Percentiles rank a stretch among this genome's conserved stretches.
phyloP scores from a whole-genome alignment of 2,797 vertebrate genomes.

The Xyrichtys novacula region DNA sequence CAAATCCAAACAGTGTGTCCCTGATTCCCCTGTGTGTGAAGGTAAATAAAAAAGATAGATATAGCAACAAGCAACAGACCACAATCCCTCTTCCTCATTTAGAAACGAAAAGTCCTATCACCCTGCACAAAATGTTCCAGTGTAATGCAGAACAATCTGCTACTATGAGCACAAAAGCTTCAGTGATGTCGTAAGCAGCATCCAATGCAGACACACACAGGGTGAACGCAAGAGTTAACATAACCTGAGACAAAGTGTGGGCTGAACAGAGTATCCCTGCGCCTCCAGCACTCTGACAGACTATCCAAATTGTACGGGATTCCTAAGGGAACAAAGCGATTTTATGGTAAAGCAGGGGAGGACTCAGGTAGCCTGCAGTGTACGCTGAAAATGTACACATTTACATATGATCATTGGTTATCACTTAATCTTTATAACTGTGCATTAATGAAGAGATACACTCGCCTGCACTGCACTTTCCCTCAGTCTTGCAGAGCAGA shows the following conservation, averaged over 20 bases:
- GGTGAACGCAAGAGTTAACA: conserved; percentile 55
- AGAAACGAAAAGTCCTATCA: conserved; percentile 26
- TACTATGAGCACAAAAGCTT: conserved; percentile 32
- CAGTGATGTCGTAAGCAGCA: conserved; percentile 34
- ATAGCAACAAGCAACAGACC: neutral
- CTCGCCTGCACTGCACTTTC: conserved; percentile 63
- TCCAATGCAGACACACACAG: conserved; percentile 52
- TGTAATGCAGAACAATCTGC: conserved; percentile 41
- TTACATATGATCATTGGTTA: conserved; percentile 8
- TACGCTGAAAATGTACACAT: neutral
- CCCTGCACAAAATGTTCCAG: conserved; percentile 35
- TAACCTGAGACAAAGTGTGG: conserved; percentile 68
- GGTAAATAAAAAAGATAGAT: neutral
- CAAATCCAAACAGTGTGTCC: neutral
- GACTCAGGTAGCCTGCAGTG: conserved; percentile 12
- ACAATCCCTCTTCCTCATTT: conserved; percentile 10
- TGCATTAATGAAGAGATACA: conserved; percentile 47
- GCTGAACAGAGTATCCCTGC: conserved; percentile 63
- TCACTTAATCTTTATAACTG: conserved; percentile 20
- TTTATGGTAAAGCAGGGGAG: conserved; percentile 32
- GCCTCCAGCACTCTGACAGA: conserved; percentile 57
- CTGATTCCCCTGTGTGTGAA: neutral
- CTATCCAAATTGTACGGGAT: conserved; percentile 40
- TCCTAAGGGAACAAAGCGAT: conserved; percentile 37
- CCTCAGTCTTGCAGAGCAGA: conserved; percentile 74